Base-by-base conservation (phyloP, 2,113 vertebrate genomes). In the Neotragus moschatus region DNA sequence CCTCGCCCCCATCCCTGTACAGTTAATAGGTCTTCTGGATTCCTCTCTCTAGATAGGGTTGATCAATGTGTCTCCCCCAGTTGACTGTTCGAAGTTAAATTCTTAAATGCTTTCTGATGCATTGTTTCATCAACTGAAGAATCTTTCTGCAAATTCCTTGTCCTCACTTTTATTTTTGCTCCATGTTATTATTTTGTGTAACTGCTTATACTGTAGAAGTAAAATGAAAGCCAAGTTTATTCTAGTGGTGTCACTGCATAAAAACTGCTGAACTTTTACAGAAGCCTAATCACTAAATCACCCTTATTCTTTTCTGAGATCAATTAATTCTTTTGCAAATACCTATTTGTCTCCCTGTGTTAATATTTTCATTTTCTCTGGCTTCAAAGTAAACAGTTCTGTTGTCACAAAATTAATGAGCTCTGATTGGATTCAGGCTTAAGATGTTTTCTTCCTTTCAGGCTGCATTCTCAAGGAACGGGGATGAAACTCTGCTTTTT, bases 371-470 rank as follows among this genome's bases (percentile, higher is more conserved):
- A 60, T 96, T 96, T 97, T 55, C 73, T 95, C 17, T 92, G 39
- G 36, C 89, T 96, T 89, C 84, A 91, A 84, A 98, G 81, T 80
- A 80, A 88, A n/a, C 19, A 49, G 30, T 96, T 39, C 10, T 80
- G n/a, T 63, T 98, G 16, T 96, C 49, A 97, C 61, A 97, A 90
- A 94, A 92, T 47, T 88, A 80, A 70, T 98, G 96, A 98, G 91
- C 3, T 97, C 98, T 98, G 93, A 98, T 96, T 92, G 11, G 82
- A 98, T 98, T 98, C 94, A 93, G 6, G 45, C 84, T 97, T 98
- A 91, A 33, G 84, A 96, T 95, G 89, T 97, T 98, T 98, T 90
- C 66, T 5, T 3, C 28, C n/a, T 96, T 94, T 47, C 13, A 97
- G 51, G 84, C 97, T 98, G 82, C 80, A 94, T 94, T 95, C 25